Percentiles rank a stretch among this genome's conserved stretches.
Conservation (phyloP, 2,888 invertebrate species). For the Formica aserva region DNA sequence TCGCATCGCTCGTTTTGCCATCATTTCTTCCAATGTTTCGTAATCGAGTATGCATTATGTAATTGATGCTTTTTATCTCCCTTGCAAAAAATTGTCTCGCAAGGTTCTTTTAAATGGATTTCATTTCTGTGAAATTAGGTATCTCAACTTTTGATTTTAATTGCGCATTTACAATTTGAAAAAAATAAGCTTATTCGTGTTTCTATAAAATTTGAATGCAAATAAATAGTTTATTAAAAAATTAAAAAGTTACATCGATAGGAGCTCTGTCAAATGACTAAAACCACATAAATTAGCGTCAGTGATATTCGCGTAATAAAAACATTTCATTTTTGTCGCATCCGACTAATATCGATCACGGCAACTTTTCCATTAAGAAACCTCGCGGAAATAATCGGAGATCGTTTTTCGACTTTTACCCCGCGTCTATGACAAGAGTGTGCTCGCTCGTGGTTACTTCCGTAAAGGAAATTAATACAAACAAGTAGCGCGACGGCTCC, state of each 20-base stretch:
- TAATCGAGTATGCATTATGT: background rate
- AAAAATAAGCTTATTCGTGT: background rate
- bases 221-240: background rate
- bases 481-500: slow-evolving; percentile 34
- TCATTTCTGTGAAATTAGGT: background rate
- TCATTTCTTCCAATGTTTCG: background rate
- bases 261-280: background rate
- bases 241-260: background rate
- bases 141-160: background rate
- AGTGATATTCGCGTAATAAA: background rate
- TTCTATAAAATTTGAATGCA: background rate
- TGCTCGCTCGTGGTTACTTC: slow-evolving; percentile 41
- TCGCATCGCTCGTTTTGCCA: slow-evolving; percentile 11
- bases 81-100: background rate
- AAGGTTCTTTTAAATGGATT: background rate
- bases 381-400: slow-evolving; percentile 30
- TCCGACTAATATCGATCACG: slow-evolving; percentile 38
- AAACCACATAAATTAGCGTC: background rate
- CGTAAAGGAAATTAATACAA: slow-evolving; percentile 58
- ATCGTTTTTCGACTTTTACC: slow-evolving; percentile 24
- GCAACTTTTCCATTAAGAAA: slow-evolving; percentile 41
- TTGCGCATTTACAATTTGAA: background rate
- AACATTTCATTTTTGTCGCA: slow-evolving; percentile 27
- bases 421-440: background rate
- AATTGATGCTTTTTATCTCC: background rate